Conservation (phyloP, 2,888 invertebrate genomes). For the Catonia carolina region DNA sequence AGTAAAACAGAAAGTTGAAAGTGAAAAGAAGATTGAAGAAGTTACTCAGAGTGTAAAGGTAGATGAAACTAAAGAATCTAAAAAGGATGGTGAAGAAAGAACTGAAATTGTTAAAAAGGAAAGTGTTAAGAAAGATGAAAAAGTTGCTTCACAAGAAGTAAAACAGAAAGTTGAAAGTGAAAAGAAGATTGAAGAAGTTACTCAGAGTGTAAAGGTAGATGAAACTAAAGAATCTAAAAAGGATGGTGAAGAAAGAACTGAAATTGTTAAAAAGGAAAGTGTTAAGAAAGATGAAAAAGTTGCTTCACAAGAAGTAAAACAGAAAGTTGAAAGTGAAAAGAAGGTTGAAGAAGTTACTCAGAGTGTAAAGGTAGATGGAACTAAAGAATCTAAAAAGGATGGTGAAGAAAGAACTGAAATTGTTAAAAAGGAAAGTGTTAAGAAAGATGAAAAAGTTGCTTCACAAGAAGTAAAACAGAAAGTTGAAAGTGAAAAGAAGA, state of each 20-base stretch:
- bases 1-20: conserved; percentile 6
- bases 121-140: conserved; percentile 23
- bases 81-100: conserved; percentile 15
- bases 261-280: conserved; percentile 19
- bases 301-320: conserved; percentile 16
- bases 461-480: conserved; percentile 21
- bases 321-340: conserved; percentile 13
- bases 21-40: conserved; percentile 5
- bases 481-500: conserved; percentile 23
- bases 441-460: conserved; percentile 20
- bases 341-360: conserved; percentile 19
- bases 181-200: conserved; percentile 28
- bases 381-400: conserved; percentile 22
- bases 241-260: conserved; percentile 16
- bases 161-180: conserved; percentile 25
- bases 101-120: conserved; percentile 17
- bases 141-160: conserved; percentile 23
- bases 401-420: conserved; percentile 15
- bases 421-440: conserved; percentile 17
- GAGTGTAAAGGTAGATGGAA: conserved; percentile 14
- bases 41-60: conserved; percentile 16
- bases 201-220: conserved; percentile 15
- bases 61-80: conserved; percentile 7
- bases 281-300: conserved; percentile 17
- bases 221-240: conserved; percentile 1